These are phyloP conservation scores for Cacatua alba DNA, from an alignment of 2,113 vertebrate species.

Conservation along the genomic window DNA sequence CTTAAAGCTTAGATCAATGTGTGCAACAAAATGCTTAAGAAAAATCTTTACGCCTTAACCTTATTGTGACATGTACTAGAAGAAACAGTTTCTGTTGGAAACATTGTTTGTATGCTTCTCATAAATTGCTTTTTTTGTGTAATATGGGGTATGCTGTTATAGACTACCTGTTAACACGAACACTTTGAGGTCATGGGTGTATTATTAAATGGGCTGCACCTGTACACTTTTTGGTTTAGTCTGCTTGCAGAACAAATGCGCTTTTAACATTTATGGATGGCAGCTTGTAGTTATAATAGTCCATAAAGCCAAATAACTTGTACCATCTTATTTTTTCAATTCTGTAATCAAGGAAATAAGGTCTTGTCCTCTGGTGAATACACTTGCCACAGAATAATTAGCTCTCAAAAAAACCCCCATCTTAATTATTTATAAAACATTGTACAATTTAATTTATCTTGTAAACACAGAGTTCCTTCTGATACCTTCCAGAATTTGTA, in stretches of 20 bases:
- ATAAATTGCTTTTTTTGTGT: background rate
- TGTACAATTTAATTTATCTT: background rate
- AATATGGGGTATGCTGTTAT: background rate
- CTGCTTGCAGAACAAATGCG: background rate
- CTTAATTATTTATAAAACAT: background rate
- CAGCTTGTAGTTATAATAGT: background rate
- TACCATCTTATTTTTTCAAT: background rate
- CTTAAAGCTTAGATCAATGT: background rate
- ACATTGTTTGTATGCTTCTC: background rate
- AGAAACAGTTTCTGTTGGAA: background rate
- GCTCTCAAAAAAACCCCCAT: background rate
- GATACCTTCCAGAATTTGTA: background rate
- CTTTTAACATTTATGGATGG: background rate
- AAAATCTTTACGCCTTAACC: background rate
- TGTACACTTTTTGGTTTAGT: background rate
- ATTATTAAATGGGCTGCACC: background rate
- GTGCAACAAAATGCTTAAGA: background rate
- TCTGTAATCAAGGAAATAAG: background rate
- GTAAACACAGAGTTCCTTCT: background rate
- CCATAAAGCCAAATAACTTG: background rate
- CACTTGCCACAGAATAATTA: background rate
- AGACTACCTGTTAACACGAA: background rate
- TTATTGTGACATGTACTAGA: background rate
- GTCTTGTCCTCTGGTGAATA: background rate
- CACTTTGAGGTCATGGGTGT: background rate